Conservation (phyloP, 2,888 invertebrate species). For the Leptarthrus brevirostris region DNA sequence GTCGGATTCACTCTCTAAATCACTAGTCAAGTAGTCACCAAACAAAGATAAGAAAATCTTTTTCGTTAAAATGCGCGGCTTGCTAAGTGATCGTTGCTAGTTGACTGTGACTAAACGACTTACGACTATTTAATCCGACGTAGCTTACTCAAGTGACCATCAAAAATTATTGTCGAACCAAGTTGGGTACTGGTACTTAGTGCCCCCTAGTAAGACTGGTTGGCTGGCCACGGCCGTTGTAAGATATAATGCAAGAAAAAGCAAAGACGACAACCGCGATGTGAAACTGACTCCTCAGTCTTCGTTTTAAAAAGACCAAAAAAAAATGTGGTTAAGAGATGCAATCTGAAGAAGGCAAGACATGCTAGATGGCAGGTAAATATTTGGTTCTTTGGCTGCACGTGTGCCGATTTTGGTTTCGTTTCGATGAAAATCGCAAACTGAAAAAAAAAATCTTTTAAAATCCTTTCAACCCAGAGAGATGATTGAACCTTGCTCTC, state of each 20-base stretch:
- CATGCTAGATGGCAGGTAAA: not conserved
- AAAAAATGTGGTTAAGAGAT: conserved; percentile 19
- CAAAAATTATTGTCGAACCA: conserved; percentile 32
- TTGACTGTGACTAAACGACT: conserved; percentile 1
- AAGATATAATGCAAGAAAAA: conserved; percentile 27
- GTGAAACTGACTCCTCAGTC: conserved; percentile 32
- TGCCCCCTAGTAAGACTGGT: conserved; percentile 12
- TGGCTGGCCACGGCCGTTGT: conserved; percentile 2
- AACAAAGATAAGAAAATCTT: not conserved
- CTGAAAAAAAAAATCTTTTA: not conserved
- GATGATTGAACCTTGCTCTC: conserved; percentile 4
- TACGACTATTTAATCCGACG: conserved; percentile 24
- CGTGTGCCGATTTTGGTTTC: conserved; percentile 13
- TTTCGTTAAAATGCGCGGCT: not conserved
- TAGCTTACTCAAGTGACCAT: conserved; percentile 31
- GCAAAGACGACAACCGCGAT: conserved; percentile 15
- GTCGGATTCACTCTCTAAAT: not conserved
- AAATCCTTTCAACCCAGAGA: conserved; percentile 1
- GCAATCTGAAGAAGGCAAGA: conserved; percentile 16
- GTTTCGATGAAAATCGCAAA: not conserved
- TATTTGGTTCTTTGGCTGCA: not conserved
- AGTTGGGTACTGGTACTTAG: conserved; percentile 11
- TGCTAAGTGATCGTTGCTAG: not conserved
- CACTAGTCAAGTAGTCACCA: not conserved
- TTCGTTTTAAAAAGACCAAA: conserved; percentile 17